These are phyloP conservation scores for Dryococelus australis DNA, from an alignment of 2,888 invertebrate genomes.

Conservation along the genomic window DNA sequence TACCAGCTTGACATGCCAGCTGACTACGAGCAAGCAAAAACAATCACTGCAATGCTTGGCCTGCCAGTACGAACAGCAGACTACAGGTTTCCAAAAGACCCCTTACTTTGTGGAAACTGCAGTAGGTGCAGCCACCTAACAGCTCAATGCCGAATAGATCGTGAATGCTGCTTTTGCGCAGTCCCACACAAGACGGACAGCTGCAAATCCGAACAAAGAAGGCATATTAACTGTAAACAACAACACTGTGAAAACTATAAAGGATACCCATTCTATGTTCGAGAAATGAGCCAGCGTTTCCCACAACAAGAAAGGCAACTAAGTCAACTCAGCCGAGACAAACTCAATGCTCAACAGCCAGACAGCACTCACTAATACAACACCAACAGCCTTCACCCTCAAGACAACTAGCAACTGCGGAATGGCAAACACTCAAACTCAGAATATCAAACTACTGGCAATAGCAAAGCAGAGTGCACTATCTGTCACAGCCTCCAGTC, in stretches of 20 bases:
- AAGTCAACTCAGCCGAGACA: neutral
- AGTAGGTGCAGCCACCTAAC: no score
- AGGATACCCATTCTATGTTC: neutral
- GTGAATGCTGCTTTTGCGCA: no score
- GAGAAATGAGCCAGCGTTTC: neutral
- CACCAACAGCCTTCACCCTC: no score
- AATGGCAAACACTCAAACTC: neutral
- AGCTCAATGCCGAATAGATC: no score
- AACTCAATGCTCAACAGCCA: neutral
- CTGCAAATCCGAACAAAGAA: no score
- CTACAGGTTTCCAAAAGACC: neutral
- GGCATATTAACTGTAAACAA: no score
- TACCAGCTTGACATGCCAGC: neutral
- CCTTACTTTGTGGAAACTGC: no score
- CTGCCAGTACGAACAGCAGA: neutral
- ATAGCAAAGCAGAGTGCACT: neutral
- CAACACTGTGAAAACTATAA: no score
- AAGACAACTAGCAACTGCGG: neutral
- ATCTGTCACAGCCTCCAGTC: neutral
- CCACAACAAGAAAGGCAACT: neutral
- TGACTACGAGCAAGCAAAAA: neutral
- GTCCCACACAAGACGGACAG: no score
- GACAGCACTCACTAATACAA: neutral
- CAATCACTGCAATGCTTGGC: neutral
- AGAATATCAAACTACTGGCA: neutral